Percentiles rank a stretch among this genome's conserved stretches.
phyloP scores from a whole-genome alignment of 2,113 vertebrate genomes.

The Calidris pugnax region DNA sequence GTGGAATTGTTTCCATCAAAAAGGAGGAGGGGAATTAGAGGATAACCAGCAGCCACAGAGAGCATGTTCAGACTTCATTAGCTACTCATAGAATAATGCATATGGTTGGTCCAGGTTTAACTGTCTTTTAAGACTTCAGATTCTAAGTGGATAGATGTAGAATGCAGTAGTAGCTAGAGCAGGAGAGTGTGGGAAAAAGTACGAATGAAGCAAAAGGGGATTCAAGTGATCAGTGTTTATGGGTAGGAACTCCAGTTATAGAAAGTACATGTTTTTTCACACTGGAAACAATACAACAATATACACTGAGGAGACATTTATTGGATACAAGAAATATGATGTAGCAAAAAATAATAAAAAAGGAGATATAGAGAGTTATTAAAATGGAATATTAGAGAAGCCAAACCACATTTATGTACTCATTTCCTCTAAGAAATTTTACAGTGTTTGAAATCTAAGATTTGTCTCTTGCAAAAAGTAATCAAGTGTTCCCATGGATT shows the following conservation, averaged over 20 bases:
- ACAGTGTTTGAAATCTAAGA: neutral
- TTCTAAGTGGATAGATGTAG: neutral
- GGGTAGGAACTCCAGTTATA: neutral
- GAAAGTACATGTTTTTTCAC: neutral
- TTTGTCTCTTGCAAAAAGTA: neutral
- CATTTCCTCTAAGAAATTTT: conserved; percentile 18
- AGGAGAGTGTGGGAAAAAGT: neutral
- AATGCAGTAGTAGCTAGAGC: neutral
- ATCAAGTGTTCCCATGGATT: neutral
- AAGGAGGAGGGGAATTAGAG: neutral
- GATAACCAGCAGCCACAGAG: neutral
- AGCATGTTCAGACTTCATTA: neutral
- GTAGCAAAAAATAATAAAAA: conserved; percentile 30
- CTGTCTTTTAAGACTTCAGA: neutral
- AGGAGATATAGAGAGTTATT: neutral
- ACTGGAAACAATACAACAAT: neutral
- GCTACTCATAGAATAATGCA: neutral
- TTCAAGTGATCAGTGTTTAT: neutral
- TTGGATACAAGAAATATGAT: conserved; percentile 19
- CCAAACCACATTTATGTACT: neutral
- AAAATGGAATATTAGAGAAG: conserved; percentile 18
- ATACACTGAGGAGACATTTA: conserved; percentile 6
- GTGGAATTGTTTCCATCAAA: neutral
- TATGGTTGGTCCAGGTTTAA: neutral
- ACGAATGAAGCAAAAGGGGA: neutral